Evolutionary conservation across 92 coral and sea anemone genomes (phyloP).

Genomic region (Anthopleura xanthogrammica): DNA sequence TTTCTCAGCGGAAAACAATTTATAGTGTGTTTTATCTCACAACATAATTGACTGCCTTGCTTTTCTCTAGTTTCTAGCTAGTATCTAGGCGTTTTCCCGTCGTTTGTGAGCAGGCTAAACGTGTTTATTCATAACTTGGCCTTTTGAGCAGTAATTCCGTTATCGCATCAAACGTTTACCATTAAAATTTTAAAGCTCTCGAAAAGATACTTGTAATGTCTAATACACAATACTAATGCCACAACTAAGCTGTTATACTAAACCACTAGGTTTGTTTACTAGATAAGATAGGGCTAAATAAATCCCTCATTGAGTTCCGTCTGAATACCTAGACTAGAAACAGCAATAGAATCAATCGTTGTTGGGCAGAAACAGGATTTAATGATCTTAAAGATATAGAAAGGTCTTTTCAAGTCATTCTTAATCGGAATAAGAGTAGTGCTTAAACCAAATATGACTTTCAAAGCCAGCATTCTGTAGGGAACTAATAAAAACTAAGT

Average conservation of each 20-base stretch:
- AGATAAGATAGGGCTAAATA: background rate
- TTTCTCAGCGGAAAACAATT: too few relatives aligned
- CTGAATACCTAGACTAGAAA: background rate
- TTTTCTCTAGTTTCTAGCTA: too few relatives aligned
- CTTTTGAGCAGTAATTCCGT: background rate
- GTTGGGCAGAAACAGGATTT: background rate
- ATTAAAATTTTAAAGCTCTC: background rate
- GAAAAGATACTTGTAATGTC: background rate
- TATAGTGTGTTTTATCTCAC: too few relatives aligned
- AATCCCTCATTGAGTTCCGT: background rate
- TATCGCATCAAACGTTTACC: constrained; percentile 3
- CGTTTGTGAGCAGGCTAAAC: background rate
- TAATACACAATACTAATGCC: background rate
- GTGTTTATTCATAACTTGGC: background rate
- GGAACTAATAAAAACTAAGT: too few relatives aligned
- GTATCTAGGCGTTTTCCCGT: background rate
- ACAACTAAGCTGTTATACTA: constrained; percentile 10
- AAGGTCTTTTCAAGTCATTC: too few relatives aligned
- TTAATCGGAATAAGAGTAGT: too few relatives aligned
- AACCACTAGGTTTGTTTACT: background rate
- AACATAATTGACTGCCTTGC: too few relatives aligned
- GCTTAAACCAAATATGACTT: too few relatives aligned
- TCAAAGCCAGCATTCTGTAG: too few relatives aligned
- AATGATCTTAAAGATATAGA: too few relatives aligned
- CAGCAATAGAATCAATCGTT: background rate